These are phyloP conservation scores for Poecilus cupreus DNA, from an alignment of 2,888 invertebrate genomes.

Conservation along the genomic window DNA sequence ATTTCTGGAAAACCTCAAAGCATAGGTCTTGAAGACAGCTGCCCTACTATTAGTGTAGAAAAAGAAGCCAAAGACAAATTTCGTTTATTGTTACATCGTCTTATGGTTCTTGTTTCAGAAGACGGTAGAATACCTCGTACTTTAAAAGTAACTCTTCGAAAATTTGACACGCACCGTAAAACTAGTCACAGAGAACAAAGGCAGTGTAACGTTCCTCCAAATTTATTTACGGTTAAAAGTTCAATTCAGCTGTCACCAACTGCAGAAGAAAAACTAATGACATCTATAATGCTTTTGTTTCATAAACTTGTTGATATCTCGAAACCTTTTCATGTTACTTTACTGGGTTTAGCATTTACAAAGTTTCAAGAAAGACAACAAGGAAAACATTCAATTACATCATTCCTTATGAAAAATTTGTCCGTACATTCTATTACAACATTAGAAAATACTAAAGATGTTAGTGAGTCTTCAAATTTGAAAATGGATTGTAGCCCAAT, in stretches of 20 bases:
- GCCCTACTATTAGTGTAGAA: constrained; percentile 82
- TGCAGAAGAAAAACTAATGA: constrained; percentile 80
- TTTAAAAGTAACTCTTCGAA: constrained; percentile 83
- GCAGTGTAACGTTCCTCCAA: constrained; percentile 83
- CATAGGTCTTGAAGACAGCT: constrained; percentile 87
- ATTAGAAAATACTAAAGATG: constrained; percentile 74
- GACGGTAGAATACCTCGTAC: constrained; percentile 87
- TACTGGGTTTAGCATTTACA: constrained; percentile 87
- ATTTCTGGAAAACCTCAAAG: constrained; percentile 85
- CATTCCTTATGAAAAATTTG: constrained; percentile 84
- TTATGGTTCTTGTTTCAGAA: constrained; percentile 83
- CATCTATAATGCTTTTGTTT: constrained; percentile 84
- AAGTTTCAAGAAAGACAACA: constrained; percentile 85
- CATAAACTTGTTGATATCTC: constrained; percentile 82
- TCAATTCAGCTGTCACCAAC: constrained; percentile 72
- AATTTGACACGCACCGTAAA: constrained; percentile 80
- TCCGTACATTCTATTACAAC: constrained; percentile 86
- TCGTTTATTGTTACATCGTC: constrained; percentile 79
- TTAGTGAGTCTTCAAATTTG: background rate
- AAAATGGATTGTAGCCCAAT: constrained; percentile 62
- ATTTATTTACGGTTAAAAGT: constrained; percentile 74
- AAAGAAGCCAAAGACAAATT: constrained; percentile 85
- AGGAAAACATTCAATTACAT: constrained; percentile 83
- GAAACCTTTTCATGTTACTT: constrained; percentile 86
- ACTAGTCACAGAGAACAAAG: constrained; percentile 84